Base-by-base conservation (phyloP, 2,113 vertebrate genomes). In the Poecile atricapillus region DNA sequence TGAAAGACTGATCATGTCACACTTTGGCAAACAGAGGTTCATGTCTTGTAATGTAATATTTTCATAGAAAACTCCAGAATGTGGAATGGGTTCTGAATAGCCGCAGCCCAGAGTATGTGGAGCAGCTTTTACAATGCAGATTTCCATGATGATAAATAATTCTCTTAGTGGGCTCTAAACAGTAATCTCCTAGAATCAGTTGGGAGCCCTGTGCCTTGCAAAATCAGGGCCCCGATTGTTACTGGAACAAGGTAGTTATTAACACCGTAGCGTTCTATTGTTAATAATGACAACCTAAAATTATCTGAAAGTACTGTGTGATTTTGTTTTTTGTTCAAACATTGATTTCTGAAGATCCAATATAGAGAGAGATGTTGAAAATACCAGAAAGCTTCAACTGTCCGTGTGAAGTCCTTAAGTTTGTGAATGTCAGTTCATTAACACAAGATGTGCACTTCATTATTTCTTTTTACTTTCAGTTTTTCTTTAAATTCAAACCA, bases 331-430 rank as follows among this genome's bases (percentile, higher is more conserved):
- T 90, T 97, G 90, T 96, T 96, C 92, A 94, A 96, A 95, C 83
- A 60, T 92, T 97, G 93, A 94, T 97, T 96, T 96, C 90, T 96
- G 93, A 96, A 95, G 94, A 92, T 95, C 94, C 95, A 95, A 76
- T 96, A 92, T 95, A 96, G 95, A 88, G 37, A 96, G 69, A 95
- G 90, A 97, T 96, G 94, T 96, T 97, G 94, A 96, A 96, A 96
- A 87, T 96, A 79, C 80, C 94, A 94, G 91, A 96, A 73, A 89
- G 76, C 90, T 76, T 75, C 77, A 83, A 49, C 91, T 87, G 92
- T 89, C 74, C 53, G 68, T 97, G 89, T 88, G 78, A 93, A 95
- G 82, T 94, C 87, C 62, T 91, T 96, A 87, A 91, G 73, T 84
- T 94, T 96, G 87, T 90, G 93, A 93, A 88, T 89, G 43, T 96